A percentile compares a stretch with the other conserved stretches of the same genome.
Evolutionary conservation across 2,797 vertebrate species (phyloP).

Genomic region (Sebastes trivittatus): DNA sequence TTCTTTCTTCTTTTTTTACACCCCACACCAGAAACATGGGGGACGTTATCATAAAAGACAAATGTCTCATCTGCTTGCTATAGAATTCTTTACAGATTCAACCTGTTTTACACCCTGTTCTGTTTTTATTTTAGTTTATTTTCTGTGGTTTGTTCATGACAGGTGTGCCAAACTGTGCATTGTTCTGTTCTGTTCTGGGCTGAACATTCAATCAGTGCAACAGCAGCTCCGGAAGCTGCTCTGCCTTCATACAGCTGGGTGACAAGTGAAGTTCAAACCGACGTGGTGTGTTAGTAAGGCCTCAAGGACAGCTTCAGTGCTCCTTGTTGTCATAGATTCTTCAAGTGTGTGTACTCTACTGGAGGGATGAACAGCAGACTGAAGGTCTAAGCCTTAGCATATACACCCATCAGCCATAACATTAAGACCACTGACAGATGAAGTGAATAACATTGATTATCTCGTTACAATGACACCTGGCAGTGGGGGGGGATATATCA

Average conservation of each 20-base stretch:
- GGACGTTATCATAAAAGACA: too few species aligned
- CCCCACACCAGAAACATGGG: neutral
- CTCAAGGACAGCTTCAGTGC: neutral
- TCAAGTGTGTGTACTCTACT: neutral
- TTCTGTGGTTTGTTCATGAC: neutral
- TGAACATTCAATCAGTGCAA: neutral
- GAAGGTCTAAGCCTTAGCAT: neutral
- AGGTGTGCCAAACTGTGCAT: neutral
- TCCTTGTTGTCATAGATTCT: neutral
- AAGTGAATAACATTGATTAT: too few species aligned
- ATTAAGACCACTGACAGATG: too few species aligned
- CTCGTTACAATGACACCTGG: too few species aligned
- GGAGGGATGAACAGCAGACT: neutral
- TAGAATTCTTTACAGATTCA: neutral
- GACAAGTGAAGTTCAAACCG: neutral
- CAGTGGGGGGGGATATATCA: too few species aligned
- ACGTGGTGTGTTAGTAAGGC: neutral
- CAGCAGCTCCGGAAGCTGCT: neutral
- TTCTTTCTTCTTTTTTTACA: constrained; percentile 4
- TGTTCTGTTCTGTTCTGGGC: neutral
- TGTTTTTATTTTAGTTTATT: neutral
- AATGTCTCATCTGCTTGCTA: accelerated
- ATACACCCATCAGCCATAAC: too few species aligned
- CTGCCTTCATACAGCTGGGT: neutral
- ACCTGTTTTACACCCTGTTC: neutral